Base-by-base conservation (phyloP, 2,113 vertebrate species). In the Erpornis zantholeuca region DNA sequence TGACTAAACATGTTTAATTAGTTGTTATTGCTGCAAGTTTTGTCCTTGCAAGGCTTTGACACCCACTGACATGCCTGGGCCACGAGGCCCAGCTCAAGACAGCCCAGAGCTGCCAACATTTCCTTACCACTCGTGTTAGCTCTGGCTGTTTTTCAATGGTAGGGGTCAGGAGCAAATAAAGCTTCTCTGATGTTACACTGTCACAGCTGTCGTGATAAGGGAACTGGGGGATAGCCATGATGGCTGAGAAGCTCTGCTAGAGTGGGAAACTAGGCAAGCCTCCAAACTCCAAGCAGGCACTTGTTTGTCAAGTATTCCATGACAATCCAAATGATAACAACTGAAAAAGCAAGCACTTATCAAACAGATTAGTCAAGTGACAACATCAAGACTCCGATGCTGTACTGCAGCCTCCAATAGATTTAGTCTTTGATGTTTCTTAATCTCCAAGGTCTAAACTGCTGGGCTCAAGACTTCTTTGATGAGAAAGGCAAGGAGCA, bases 311-410 rank as follows among this genome's bases (percentile, higher is more conserved):
- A 52, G n/a, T 38, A 65, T 50, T 22, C 83, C 4, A 12, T 12
- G 77, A 40, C 72, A 68, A 64, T 38, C 53, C 52, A 13, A 83
- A 59, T 16, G 6, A 9, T 44, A 52, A 42, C 49, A 57, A 24
- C 35, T 87, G 36, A 52, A 44, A 82, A 76, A 80, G 19, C 13
- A 64, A 72, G 23, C 9, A 12, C 27, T 52, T 44, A 54, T 12
- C 57, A 22, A 69, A 47, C 33, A 50, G 23, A 13, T 24, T 12
- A 68, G 27, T 35, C 53, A 52, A 44, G 68, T 25, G 53, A 49
- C 10, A 35, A 2, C 44, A 33, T 15, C 2, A 1, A 38, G 7
- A 29, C 28, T 59, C 23, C 7, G 7, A 1, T 23, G 29, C 19
- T 56, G 16, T n/a, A 15, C 3, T 80, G 56, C 1, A 2, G 12